Conservation (phyloP, 35 echinoderm and acorn worm species). For the Nesometra sesokonis region DNA sequence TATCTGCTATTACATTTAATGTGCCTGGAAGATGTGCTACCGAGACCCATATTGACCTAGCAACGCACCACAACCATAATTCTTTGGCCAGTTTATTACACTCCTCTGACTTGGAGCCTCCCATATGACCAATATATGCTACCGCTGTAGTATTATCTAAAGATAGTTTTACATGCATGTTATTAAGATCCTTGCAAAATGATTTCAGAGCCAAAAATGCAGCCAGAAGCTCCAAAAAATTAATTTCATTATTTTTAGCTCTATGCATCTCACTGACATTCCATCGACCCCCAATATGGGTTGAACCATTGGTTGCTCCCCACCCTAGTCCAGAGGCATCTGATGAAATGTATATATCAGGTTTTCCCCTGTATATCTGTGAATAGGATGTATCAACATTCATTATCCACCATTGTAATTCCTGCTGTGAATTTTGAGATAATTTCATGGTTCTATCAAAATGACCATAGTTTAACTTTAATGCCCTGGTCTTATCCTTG, state of each 20-base stretch:
- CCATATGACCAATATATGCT: not conserved
- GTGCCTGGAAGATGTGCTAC: not conserved
- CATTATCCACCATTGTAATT: not conserved
- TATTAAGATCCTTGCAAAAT: too few species aligned
- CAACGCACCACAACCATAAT: not conserved
- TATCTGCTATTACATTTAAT: too few species aligned
- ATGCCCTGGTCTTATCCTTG: not conserved
- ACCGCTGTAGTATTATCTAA: not conserved
- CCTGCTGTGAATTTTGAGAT: not conserved
- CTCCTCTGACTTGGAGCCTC: not conserved
- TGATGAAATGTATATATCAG: not conserved
- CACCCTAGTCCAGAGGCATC: slow-evolving; percentile 23
- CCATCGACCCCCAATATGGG: not conserved
- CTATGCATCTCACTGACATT: not conserved
- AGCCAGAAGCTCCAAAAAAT: not conserved
- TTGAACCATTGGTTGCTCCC: not conserved
- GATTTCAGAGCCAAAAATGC: not conserved
- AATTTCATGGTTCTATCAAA: slow-evolving; percentile 13
- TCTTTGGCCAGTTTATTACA: not conserved
- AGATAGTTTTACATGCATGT: not conserved
- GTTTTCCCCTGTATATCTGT: not conserved
- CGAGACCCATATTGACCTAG: not conserved
- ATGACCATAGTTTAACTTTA: slow-evolving; percentile 1
- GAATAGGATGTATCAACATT: not conserved
- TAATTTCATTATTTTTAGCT: not conserved